Evolutionary conservation across 2,888 invertebrate genomes (phyloP).

Genomic region (Nycteola revayana): DNA sequence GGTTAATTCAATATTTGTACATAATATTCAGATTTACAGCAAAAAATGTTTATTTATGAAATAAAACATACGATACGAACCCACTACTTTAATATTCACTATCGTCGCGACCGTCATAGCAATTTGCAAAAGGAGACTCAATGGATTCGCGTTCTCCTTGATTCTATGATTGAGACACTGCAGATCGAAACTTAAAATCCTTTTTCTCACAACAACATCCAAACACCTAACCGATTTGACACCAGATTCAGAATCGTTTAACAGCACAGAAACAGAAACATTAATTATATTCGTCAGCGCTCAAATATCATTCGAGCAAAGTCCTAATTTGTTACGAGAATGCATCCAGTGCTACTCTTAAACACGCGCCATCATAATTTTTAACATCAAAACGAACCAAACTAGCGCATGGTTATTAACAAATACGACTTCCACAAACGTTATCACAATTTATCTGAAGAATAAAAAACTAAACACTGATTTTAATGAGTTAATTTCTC

Average conservation of each 20-base stretch:
- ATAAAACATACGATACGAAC: slow-evolving; percentile 43
- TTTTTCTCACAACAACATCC: slow-evolving; percentile 50
- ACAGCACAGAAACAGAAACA: slow-evolving; percentile 48
- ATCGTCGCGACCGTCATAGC: slow-evolving; percentile 41
- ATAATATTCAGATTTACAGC: slow-evolving; percentile 33
- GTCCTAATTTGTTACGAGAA: slow-evolving; percentile 68
- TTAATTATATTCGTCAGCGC: slow-evolving; percentile 50
- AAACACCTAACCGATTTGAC: slow-evolving; percentile 29
- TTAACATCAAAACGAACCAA: slow-evolving; percentile 32
- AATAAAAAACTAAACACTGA: slow-evolving; percentile 33
- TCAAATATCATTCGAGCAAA: slow-evolving; percentile 54
- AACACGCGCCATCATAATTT: slow-evolving; percentile 72
- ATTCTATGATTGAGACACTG: slow-evolving; percentile 38
- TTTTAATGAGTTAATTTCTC: slow-evolving; percentile 30
- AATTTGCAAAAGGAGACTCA: slow-evolving; percentile 50
- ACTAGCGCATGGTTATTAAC: slow-evolving; percentile 22
- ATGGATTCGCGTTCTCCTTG: slow-evolving; percentile 47
- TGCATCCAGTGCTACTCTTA: slow-evolving; percentile 53
- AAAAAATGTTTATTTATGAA: slow-evolving; percentile 39
- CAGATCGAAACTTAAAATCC: slow-evolving; percentile 69
- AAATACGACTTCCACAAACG: slow-evolving; percentile 21
- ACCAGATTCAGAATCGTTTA: slow-evolving; percentile 35
- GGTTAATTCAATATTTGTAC: slow-evolving; percentile 61
- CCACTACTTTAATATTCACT: slow-evolving; percentile 42
- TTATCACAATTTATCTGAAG: slow-evolving; percentile 32